Base-by-base conservation (phyloP, 2,888 invertebrate genomes). In the Torymus tubicola region DNA sequence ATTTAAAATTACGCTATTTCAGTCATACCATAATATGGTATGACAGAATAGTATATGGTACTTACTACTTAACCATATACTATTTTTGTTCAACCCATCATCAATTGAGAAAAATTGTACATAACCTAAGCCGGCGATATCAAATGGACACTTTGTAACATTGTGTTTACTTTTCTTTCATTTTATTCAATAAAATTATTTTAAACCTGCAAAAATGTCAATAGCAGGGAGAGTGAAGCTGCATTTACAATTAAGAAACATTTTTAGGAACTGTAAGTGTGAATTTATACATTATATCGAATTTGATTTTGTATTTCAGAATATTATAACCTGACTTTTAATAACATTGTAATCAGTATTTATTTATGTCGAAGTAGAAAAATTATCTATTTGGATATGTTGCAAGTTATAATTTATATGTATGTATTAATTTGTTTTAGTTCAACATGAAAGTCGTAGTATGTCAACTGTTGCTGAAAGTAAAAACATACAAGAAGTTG, bases 191-290 rank as follows among this genome's bases (percentile, higher is more conserved):
- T 50, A 13, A 14, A 42, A 73, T 50, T 65, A 42, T 65, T 61
- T 58, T 55, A 2, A 50, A 42, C 55, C 18, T 2, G 14, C 14
- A 50, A 85, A 83, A 80, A 86, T 87, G 87, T 82, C 86, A 77
- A 84, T 85, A 64, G 81, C 84, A 2, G 82, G 57, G 2, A 73
- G 65, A 16, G 13, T 78, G 8, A 83, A 64, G 42, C 14, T 73
- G 52, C 18, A 68, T 65, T 61, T 81, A 18, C 78, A 81, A 61
- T 18, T 83, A 5, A 64, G 67, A 68, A 83, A 77, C 55, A 58
- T 74, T 63, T 55, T 78, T 8, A 75, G 69, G 70, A 74, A 68
- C 14, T 61, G 82, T 83, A 58, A 81, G 82, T 73, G 64, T 0
- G 4, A 21, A 13, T 61, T 21, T 3, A 16, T 16, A 58, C 18